These are phyloP conservation scores for Turritopsis dohrnii DNA, from an alignment of 30 jellyfish, hydroid and myxozoan species.

Conservation along the genomic window DNA sequence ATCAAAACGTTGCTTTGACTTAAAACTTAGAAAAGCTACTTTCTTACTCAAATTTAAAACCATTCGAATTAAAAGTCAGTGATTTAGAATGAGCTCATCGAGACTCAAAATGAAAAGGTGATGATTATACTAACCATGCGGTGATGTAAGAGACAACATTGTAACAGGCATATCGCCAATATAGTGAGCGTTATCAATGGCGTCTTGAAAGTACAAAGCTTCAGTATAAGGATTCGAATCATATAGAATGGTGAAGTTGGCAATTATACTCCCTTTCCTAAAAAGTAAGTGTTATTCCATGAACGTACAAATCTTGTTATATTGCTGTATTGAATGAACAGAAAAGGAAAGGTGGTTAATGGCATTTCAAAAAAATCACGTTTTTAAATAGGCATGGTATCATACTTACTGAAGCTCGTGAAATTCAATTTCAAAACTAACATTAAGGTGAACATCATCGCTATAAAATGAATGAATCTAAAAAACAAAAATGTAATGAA, in stretches of 20 bases:
- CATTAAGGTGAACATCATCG: not conserved
- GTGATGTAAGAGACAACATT: not conserved
- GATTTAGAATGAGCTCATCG: not conserved
- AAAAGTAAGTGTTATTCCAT: not conserved
- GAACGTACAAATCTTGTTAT: no score
- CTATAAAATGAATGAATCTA: not conserved
- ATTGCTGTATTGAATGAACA: not conserved
- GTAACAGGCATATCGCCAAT: not conserved
- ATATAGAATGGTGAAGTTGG: slow-evolving; percentile 4
- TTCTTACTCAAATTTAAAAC: not conserved
- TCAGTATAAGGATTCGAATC: not conserved
- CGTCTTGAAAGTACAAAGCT: slow-evolving; percentile 17
- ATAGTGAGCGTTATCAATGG: slow-evolving; percentile 6
- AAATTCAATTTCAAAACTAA: not conserved
- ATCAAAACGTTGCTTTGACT: no score
- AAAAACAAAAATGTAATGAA: not conserved
- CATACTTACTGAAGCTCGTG: not conserved
- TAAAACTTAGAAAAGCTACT: no score
- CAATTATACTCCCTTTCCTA: slow-evolving; percentile 17
- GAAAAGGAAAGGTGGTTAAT: not conserved
- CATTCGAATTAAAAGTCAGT: not conserved
- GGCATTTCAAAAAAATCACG: not conserved
- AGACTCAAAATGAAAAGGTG: not conserved
- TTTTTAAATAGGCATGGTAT: not conserved
- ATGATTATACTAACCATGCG: not conserved